Evolutionary conservation across 2,888 invertebrate species (phyloP), one percentile per base, ranked within the genome.

Genomic region (Gymnosoma rotundatum): DNA sequence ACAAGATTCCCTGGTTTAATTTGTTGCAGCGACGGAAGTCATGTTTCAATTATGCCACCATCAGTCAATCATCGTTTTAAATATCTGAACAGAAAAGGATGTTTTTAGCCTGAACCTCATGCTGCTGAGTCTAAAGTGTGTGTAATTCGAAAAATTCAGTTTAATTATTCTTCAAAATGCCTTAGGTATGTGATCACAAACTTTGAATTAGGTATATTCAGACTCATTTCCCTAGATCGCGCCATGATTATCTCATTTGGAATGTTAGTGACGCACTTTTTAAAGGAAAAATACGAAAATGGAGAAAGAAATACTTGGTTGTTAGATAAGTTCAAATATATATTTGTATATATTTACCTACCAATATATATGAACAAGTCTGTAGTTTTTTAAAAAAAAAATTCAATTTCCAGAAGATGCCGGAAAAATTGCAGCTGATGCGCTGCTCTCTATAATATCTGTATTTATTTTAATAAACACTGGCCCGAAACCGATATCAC

Each of bases 1-100:
- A 66, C 48, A 16, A 50, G 48, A 6, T 66, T 66, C 21, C 64
- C 50, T 20, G 63, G 48, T 21, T 21, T 48, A 21, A 48, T 48
- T 48, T 45, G 45, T 45, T 66, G 50, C 16, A 66, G 50, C 10
- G 64, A 66, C 20, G 64, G n/a, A 48, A 66, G 18, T 32, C 50
- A 66, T 25, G 20, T 64, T 12, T 45, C 12, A 16, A 61, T 64
- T 48, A 16, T 64, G 7, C 4, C 45, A 48, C 48, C 21, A 48
- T 12, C 12, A 32, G 48, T 18, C n/a, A 16, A 25, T 16, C 32
- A 25, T 25, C 48, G 50, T n/a, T 63, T 63, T 45, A 63, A 63
- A 45, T 58, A 36, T 14, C 25, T 36, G 9, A 58, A 58, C 16
- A 58, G 58, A 36, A 58, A 58, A 9, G 58, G 36, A n/a, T 58